Evolutionary conservation across 2,113 vertebrate species (phyloP), one percentile per base, ranked within the genome.

Genomic region (Myiopsitta monachus): DNA sequence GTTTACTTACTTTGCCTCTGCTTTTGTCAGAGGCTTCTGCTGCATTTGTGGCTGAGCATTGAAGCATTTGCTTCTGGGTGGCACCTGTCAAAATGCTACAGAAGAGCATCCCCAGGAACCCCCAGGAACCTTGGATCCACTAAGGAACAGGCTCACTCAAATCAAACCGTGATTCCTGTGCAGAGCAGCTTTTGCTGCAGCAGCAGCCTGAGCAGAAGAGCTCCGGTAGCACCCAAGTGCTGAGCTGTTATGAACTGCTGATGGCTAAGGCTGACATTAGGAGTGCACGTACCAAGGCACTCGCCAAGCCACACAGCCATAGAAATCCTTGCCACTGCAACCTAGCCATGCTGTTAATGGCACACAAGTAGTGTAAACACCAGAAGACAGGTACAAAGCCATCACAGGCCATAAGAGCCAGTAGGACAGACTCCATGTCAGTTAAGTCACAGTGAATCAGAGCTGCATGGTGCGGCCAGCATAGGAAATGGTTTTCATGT

Each of bases 391-490:
- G 94, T 46, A 90, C 85, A 27, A 92, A 96, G 70, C 63, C 17
- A 0, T 88, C 92, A 26, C 47, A 92, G 31, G 88, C 93, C 96
- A 88, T 8, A 5, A 44, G 75, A 27, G 90, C 88, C 91, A 97
- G 78, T 30, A 97, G 86, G 51, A 96, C 94, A 88, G 94, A 84
- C 49, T 95, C 94, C 1, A 27, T 94, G 77, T 82, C 85, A 38
- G 85, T 64, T 46, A 80, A 68, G 77, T 30, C 73, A 68, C 81
- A 44, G 95, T 87, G 92, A 96, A 94, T 86, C 96, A 97, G 95
- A 97, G 95, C 72, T 97, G 91, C 19, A 3, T 78, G 49, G 76
- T 68, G 80, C 1, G 3, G 74, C 91, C 97, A 61, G 51, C 7
- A 22, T 74, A 97, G 43, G 95, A 97, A 90, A 98, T 90, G 43